Percentiles rank a stretch among this genome's conserved stretches.
phyloP scores from a whole-genome alignment of 2,797 vertebrate genomes.

The Anguilla obscura region DNA sequence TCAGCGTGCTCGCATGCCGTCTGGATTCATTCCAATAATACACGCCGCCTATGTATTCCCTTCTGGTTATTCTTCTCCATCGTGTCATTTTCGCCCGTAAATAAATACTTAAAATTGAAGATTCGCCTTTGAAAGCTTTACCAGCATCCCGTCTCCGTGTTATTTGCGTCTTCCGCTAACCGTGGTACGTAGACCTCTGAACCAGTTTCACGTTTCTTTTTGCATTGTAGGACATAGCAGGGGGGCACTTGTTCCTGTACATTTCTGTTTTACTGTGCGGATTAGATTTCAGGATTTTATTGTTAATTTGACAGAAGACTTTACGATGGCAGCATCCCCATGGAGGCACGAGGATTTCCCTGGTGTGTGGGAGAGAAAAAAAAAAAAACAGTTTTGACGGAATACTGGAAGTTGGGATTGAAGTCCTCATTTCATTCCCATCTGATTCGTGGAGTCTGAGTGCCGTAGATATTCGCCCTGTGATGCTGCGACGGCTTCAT shows the following conservation, averaged over 20 bases:
- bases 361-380: neutral
- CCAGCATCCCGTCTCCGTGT: neutral
- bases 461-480: neutral
- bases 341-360: neutral
- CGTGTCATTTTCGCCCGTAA: neutral
- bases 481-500: neutral
- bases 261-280: too few relatives aligned
- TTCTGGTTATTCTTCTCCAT: neutral
- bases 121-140: neutral
- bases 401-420: neutral
- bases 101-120: neutral
- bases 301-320: constrained; percentile 22
- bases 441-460: neutral
- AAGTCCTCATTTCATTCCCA: neutral
- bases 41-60: neutral
- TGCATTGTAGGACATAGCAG: neutral
- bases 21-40: constrained; percentile 5
- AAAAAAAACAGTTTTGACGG: neutral
- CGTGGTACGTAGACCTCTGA: neutral
- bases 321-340: neutral
- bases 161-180: neutral
- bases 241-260: neutral
- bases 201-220: too few relatives aligned
- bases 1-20: neutral
- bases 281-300: neutral